Percentiles rank a stretch among this genome's conserved stretches.
Conservation (phyloP, 2,888 invertebrate genomes). For the Physocephala rufipes region DNA sequence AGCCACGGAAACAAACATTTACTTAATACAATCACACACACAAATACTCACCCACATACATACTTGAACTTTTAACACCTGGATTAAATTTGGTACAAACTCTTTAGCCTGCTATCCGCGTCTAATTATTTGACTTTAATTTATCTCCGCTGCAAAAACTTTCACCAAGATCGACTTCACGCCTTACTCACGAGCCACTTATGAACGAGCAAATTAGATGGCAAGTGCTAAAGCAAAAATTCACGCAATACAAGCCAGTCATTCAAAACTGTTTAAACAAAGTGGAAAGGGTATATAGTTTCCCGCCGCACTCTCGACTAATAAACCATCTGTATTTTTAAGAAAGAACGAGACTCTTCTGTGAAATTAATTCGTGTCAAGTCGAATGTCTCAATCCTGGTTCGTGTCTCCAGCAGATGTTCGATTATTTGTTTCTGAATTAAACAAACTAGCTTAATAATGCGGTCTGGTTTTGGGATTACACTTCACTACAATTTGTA, state of each 20-base stretch:
- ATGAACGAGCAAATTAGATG: not conserved
- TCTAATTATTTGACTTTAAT: not conserved
- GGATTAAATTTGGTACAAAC: too few species aligned
- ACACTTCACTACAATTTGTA: too few species aligned
- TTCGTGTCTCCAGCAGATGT: too few species aligned
- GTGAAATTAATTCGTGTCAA: too few species aligned
- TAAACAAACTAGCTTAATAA: too few species aligned
- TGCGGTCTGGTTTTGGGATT: too few species aligned
- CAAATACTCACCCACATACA: not conserved
- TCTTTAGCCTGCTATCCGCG: not conserved
- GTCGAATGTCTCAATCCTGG: too few species aligned
- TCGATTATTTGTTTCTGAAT: too few species aligned
- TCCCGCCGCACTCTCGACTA: not conserved
- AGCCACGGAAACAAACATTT: conserved; percentile 31
- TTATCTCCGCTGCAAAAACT: conserved; percentile 7
- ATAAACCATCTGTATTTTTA: not conserved
- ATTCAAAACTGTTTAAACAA: too few species aligned
- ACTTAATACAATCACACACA: not conserved
- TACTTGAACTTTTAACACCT: not conserved
- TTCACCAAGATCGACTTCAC: conserved; percentile 37
- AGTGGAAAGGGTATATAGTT: too few species aligned
- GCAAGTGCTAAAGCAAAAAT: not conserved
- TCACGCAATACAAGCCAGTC: too few species aligned
- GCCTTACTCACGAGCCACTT: conserved; percentile 22
- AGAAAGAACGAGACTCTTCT: not conserved